phyloP scores from a whole-genome alignment of 2,888 invertebrate genomes.

The Drymonia ruficornis region DNA sequence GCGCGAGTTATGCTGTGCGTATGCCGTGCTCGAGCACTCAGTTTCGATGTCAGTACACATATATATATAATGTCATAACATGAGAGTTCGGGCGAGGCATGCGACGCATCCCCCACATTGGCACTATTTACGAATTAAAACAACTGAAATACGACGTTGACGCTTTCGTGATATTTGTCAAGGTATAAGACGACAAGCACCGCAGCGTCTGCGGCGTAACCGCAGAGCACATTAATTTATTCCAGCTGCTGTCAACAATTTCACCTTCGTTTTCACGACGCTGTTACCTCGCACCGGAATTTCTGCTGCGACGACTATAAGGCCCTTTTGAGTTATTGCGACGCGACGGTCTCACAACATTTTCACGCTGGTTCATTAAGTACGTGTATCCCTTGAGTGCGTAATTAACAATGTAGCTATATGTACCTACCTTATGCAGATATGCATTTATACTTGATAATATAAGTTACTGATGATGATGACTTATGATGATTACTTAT shows the following conservation, averaged over 20 bases:
- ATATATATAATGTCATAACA: too few species aligned
- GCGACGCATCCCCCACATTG: too few species aligned
- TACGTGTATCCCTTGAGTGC: not conserved
- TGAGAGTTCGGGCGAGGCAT: too few species aligned
- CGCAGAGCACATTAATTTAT: slow-evolving; percentile 42
- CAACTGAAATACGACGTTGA: slow-evolving; percentile 7
- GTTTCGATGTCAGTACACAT: too few species aligned
- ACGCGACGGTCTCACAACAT: not conserved
- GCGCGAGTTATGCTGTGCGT: too few species aligned
- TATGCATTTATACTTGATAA: not conserved
- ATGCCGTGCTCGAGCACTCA: too few species aligned
- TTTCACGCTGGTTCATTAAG: slow-evolving; percentile 1
- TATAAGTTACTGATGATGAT: too few species aligned
- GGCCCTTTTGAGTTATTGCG: slow-evolving; percentile 10
- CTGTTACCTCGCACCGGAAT: slow-evolving; percentile 20
- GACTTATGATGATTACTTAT: too few species aligned
- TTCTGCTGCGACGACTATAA: slow-evolving; percentile 18
- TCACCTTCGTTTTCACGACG: slow-evolving; percentile 26
- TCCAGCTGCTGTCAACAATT: slow-evolving; percentile 44
- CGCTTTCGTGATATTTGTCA: slow-evolving; percentile 36
- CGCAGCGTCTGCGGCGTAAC: slow-evolving; percentile 30
- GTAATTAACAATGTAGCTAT: not conserved
- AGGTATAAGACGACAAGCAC: slow-evolving; percentile 38
- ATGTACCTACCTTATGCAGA: not conserved
- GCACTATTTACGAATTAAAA: too few species aligned